Conservation (phyloP, 2,888 invertebrate genomes). For the Octonoba sinensis region DNA sequence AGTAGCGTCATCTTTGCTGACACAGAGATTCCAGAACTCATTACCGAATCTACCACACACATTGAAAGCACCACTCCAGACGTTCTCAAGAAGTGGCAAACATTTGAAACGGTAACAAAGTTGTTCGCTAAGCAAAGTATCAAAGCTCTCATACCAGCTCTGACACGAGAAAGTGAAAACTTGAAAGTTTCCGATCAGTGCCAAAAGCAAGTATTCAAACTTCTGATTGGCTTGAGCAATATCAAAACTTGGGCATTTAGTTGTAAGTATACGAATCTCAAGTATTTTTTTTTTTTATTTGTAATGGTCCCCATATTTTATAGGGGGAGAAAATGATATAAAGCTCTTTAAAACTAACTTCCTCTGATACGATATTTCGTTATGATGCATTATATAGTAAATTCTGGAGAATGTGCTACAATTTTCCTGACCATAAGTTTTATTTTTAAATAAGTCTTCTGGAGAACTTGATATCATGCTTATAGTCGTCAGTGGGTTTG, state of each 20-base stretch:
- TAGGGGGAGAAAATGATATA: no score
- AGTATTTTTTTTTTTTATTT: background rate
- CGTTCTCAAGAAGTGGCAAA: constrained; percentile 34
- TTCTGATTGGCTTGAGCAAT: constrained; percentile 28
- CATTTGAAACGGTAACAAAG: constrained; percentile 30
- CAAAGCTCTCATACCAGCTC: constrained; percentile 19
- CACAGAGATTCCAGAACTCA: background rate
- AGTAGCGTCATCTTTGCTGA: background rate
- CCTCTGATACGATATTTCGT: no score
- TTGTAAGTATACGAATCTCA: constrained; percentile 30
- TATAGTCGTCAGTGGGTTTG: no score
- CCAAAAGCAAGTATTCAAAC: constrained; percentile 31
- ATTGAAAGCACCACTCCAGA: constrained; percentile 5
- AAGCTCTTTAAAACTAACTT: no score
- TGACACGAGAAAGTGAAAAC: constrained; percentile 6
- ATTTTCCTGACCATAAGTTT: no score
- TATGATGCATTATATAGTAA: no score
- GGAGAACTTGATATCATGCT: no score
- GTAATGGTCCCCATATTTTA: no score
- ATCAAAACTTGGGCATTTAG: constrained; percentile 52
- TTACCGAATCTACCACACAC: background rate
- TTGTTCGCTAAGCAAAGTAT: constrained; percentile 2
- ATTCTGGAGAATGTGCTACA: no score
- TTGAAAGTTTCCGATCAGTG: constrained; percentile 25
- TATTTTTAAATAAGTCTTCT: no score